Conservation (phyloP, 2,888 invertebrate species). For the Lottia gigantea region DNA sequence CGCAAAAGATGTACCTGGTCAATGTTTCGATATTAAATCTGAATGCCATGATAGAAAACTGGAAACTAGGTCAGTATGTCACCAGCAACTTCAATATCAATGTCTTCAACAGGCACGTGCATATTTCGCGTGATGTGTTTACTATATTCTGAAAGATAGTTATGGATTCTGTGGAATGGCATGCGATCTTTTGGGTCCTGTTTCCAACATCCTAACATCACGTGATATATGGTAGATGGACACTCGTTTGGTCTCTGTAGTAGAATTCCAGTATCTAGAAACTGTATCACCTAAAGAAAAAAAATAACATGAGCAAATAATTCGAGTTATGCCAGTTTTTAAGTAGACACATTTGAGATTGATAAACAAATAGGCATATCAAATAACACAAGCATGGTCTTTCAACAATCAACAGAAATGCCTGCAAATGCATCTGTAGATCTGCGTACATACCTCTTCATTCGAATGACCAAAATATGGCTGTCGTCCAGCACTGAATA, state of each 20-base stretch:
- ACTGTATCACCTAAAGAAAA: conserved; percentile 60
- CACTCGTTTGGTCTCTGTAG: conserved; percentile 79
- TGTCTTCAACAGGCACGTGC: conserved; percentile 33
- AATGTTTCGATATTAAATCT: no score
- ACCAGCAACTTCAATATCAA: conserved; percentile 33
- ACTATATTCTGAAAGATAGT: conserved; percentile 58
- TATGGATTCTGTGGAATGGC: conserved; percentile 71
- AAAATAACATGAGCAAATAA: background rate
- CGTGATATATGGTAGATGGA: conserved; percentile 64
- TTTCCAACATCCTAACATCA: conserved; percentile 70
- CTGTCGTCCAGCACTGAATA: conserved; percentile 68
- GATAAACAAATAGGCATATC: conserved; percentile 9
- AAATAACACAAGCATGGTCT: conserved; percentile 7
- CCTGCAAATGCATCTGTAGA: background rate
- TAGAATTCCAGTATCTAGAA: conserved; percentile 83
- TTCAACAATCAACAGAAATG: background rate
- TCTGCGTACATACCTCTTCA: conserved; percentile 64
- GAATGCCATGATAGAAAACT: no score
- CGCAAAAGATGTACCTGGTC: no score
- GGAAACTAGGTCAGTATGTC: background rate
- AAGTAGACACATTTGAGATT: background rate
- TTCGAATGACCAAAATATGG: conserved; percentile 70
- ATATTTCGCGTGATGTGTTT: conserved; percentile 39
- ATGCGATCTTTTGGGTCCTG: conserved; percentile 82
- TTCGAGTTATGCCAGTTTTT: background rate